A percentile compares a stretch with the other conserved stretches of the same genome.
Evolutionary conservation across 2,113 vertebrate genomes (phyloP).

Genomic region (Rutilus rutilus): DNA sequence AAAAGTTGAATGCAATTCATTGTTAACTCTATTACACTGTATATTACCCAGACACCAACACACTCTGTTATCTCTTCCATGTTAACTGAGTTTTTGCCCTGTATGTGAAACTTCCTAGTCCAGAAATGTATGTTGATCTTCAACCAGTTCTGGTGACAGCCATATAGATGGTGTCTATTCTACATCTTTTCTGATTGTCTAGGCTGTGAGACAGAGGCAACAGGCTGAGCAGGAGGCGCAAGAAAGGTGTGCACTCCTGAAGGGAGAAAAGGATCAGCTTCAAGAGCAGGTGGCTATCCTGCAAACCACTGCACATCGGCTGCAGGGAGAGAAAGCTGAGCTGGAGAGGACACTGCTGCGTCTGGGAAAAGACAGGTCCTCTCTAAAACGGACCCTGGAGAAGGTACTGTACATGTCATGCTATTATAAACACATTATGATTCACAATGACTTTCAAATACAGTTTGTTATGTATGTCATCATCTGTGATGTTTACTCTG

Average conservation of each 20-base stretch:
- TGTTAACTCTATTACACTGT: not conserved
- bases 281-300: constrained; percentile 63
- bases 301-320: constrained; percentile 62
- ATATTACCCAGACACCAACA: not conserved
- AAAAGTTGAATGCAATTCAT: not conserved
- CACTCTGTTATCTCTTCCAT: not conserved
- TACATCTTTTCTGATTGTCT: not conserved
- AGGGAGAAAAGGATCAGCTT: constrained; percentile 63
- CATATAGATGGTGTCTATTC: not conserved
- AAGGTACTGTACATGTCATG: constrained; percentile 70
- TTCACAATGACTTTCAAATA: not conserved
- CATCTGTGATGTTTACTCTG: not conserved
- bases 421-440: not conserved
- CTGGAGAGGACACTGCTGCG: constrained; percentile 63
- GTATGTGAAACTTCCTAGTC: not conserved
- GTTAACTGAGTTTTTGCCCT: not conserved
- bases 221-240: constrained; percentile 59
- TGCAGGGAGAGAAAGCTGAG: constrained; percentile 72
- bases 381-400: constrained; percentile 72
- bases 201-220: constrained; percentile 68
- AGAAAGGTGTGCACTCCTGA: constrained; percentile 57
- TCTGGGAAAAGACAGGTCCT: constrained; percentile 73
- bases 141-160: constrained; percentile 14
- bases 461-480: not conserved
- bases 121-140: not conserved